These are phyloP conservation scores for Cheilosia impressa DNA, from an alignment of 2,888 invertebrate species.

Conservation along the genomic window DNA sequence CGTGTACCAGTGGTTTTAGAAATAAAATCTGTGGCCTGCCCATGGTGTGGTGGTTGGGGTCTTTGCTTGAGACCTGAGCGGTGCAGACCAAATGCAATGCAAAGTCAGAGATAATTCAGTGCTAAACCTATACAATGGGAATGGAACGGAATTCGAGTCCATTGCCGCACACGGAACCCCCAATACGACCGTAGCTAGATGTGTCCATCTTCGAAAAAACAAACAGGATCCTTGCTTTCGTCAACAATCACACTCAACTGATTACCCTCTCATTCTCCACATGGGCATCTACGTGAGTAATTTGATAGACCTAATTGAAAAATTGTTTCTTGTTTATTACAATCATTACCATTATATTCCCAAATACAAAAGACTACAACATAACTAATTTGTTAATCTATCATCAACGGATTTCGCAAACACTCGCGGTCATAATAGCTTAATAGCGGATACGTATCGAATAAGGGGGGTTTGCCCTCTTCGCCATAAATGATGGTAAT, in stretches of 20 bases:
- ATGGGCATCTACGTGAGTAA: background rate
- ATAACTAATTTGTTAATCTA: conserved; percentile 30
- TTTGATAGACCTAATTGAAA: conserved; percentile 25
- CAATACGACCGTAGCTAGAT: too few relatives aligned
- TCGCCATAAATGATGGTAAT: conserved; percentile 28
- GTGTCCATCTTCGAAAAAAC: too few relatives aligned
- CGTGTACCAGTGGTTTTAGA: too few relatives aligned
- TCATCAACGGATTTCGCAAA: conserved; percentile 32
- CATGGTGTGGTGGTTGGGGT: too few relatives aligned
- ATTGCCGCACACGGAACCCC: too few relatives aligned
- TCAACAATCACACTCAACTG: background rate
- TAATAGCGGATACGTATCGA: background rate
- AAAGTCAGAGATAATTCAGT: too few relatives aligned
- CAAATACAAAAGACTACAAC: background rate
- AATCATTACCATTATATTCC: conserved; percentile 17
- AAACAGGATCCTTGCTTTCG: too few relatives aligned
- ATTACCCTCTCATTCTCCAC: background rate
- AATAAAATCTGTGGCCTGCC: too few relatives aligned
- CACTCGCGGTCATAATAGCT: conserved; percentile 15
- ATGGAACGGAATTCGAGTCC: too few relatives aligned
- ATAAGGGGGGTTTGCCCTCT: background rate
- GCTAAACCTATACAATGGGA: too few relatives aligned
- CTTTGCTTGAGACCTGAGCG: too few relatives aligned
- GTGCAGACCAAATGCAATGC: too few relatives aligned
- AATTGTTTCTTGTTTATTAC: conserved; percentile 33